Percentiles rank a stretch among this genome's conserved stretches.
Conservation (phyloP, 2,113 vertebrate species). For the Microtus ochrogaster region DNA sequence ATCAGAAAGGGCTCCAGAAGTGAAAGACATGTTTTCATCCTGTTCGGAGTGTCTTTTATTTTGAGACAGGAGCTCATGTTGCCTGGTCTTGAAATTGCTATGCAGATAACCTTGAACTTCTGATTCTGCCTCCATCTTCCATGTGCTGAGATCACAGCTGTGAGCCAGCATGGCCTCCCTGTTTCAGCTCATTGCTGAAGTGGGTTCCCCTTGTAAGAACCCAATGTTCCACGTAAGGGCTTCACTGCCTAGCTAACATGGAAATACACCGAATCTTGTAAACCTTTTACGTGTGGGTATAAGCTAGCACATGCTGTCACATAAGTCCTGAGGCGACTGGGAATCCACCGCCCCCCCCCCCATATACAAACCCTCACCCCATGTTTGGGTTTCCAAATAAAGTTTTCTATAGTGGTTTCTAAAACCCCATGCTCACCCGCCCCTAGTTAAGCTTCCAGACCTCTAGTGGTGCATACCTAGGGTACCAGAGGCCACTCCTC, state of each 20-base stretch:
- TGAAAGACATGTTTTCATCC: not conserved
- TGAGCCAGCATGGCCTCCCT: not conserved
- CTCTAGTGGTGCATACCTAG: not conserved
- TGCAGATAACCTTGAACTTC: not conserved
- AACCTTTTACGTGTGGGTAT: not conserved
- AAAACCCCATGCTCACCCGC: not conserved
- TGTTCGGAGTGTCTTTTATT: not conserved
- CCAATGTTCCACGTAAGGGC: not conserved
- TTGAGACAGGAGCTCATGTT: not conserved
- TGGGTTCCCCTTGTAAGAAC: not conserved
- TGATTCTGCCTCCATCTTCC: not conserved
- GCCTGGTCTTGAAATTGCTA: not conserved
- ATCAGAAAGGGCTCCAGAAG: not conserved
- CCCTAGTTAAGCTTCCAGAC: not conserved
- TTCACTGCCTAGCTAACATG: not conserved
- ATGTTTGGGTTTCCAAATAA: not conserved
- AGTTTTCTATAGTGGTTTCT: slow-evolving; percentile 29
- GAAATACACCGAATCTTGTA: not conserved
- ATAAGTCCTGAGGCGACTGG: not conserved
- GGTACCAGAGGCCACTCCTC: not conserved
- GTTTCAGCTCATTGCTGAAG: not conserved
- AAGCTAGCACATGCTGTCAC: not conserved
- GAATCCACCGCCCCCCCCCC: not conserved
- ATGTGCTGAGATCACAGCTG: not conserved
- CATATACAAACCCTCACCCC: not conserved